Percentiles rank a stretch among this genome's conserved stretches.
Evolutionary conservation across 1,140 invertebrate genomes (phyloP).

Genomic region (Heliconius himera): DNA sequence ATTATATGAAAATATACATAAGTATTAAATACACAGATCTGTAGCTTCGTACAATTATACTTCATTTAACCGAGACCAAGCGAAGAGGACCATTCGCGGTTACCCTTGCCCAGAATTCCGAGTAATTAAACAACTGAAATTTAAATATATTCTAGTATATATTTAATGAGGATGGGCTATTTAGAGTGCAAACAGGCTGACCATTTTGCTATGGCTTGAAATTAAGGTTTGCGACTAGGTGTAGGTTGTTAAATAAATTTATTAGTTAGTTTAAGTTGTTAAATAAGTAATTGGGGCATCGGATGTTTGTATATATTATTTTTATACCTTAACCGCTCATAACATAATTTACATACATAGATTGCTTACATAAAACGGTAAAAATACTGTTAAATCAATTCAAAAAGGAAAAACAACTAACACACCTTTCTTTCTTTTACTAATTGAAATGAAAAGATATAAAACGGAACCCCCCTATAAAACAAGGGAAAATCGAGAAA

Average conservation of each 20-base stretch:
- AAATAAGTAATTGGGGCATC: background rate
- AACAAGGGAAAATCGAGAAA: conserved; percentile 38
- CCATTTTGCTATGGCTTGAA: conserved; percentile 73
- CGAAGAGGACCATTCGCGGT: conserved; percentile 46
- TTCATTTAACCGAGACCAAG: conserved; percentile 38
- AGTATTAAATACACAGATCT: background rate
- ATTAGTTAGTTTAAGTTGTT: background rate
- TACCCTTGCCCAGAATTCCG: conserved; percentile 62
- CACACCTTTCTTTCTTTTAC: background rate
- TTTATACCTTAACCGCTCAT: background rate
- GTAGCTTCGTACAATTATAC: conserved; percentile 22
- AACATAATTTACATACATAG: too few species aligned
- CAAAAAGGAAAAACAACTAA: background rate
- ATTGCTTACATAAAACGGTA: background rate
- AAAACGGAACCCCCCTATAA: background rate
- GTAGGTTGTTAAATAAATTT: too few species aligned
- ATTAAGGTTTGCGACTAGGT: conserved; percentile 42
- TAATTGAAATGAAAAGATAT: conserved; percentile 11
- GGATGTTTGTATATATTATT: too few species aligned
- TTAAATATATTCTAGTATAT: conserved; percentile 74
- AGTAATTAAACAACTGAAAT: conserved; percentile 78
- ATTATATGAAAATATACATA: conserved; percentile 2
- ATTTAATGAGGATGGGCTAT: conserved; percentile 78
- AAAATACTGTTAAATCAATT: background rate
- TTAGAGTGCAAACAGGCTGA: conserved; percentile 62